Percentiles rank a stretch among this genome's conserved stretches.
These are phyloP conservation scores for Silurus meridionalis DNA, from an alignment of 2,113 vertebrate genomes.

Conservation along the genomic window DNA sequence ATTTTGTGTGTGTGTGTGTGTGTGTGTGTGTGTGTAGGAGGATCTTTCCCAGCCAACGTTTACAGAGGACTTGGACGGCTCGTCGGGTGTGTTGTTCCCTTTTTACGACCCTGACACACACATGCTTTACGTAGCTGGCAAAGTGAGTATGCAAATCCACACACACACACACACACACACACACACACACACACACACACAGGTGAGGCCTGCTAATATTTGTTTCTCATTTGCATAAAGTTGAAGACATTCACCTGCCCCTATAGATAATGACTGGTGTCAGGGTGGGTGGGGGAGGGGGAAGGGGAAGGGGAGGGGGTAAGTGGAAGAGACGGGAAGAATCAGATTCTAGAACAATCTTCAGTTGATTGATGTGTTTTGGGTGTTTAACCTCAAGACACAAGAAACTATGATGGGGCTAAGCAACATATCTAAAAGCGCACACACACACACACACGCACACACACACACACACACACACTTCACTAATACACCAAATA, in stretches of 20 bases:
- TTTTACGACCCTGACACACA: conserved; percentile 81
- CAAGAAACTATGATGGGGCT: not conserved
- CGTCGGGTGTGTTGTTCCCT: conserved; percentile 80
- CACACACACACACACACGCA: not conserved
- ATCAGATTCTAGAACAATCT: not conserved
- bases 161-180: not conserved
- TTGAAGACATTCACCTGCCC: not conserved
- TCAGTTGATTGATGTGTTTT: not conserved
- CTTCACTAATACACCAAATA: not conserved
- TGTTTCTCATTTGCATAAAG: conserved; percentile 8
- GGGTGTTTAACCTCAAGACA: too few species aligned
- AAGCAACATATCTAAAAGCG: too few species aligned
- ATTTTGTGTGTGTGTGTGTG: conserved; percentile 9
- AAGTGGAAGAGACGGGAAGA: not conserved
- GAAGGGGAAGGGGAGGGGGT: not conserved
- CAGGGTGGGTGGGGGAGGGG: not conserved
- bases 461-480: too few species aligned
- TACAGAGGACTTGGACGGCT: conserved; percentile 82
- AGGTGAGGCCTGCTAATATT: not conserved
- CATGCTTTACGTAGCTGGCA: conserved; percentile 84
- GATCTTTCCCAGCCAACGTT: conserved; percentile 79
- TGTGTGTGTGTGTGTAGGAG: conserved; percentile 61
- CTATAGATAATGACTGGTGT: not conserved
- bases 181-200: not conserved
- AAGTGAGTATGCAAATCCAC: conserved; percentile 65